Evolutionary conservation across 1,140 invertebrate species (phyloP).

Genomic region (Drosophila busckii): DNA sequence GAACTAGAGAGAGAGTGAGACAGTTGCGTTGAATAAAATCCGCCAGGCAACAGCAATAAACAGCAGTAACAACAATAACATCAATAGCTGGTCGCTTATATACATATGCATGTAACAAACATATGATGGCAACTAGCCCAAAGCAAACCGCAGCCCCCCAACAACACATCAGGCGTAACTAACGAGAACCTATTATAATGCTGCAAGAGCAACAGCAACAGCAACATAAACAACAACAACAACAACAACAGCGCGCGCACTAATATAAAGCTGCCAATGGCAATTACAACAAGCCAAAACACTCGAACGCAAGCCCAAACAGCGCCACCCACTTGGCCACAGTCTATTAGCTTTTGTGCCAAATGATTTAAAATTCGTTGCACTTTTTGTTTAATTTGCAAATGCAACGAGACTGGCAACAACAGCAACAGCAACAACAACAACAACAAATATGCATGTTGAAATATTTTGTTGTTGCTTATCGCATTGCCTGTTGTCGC

Average conservation of each 20-base stretch:
- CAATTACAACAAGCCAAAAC: slow-evolving; percentile 59
- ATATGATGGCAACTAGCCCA: too few species aligned
- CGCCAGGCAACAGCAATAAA: slow-evolving; percentile 25
- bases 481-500: slow-evolving; percentile 7
- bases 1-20: neutral
- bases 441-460: neutral
- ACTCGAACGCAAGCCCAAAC: neutral
- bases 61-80: slow-evolving; percentile 12
- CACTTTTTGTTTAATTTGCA: slow-evolving; percentile 46
- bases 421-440: slow-evolving; percentile 10
- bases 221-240: slow-evolving; percentile 7
- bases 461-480: neutral
- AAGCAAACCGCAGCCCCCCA: too few species aligned
- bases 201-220: neutral
- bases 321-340: neutral
- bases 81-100: too few species aligned
- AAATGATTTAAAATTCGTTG: slow-evolving; percentile 60
- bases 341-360: neutral
- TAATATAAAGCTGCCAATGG: slow-evolving; percentile 27
- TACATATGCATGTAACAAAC: too few species aligned
- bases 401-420: slow-evolving; percentile 35
- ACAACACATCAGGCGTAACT: too few species aligned
- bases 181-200: too few species aligned
- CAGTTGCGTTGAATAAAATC: slow-evolving; percentile 54
- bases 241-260: neutral